These are phyloP conservation scores for Panulirus ornatus DNA, from an alignment of 1,140 invertebrate species.

Conservation along the genomic window DNA sequence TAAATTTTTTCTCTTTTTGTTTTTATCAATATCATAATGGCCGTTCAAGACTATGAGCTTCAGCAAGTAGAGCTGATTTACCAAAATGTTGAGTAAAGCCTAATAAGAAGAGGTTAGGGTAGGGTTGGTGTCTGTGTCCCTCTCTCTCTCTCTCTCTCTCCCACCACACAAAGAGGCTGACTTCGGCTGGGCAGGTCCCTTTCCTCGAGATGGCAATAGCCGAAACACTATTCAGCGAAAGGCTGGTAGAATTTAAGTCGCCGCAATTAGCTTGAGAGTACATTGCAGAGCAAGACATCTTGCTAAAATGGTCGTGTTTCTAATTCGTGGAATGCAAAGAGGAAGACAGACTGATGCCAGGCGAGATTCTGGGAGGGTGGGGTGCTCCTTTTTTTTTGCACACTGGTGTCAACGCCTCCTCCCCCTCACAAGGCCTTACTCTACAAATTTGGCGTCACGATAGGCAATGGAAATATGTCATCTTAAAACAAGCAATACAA, in stretches of 20 bases:
- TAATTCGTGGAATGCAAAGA: neutral
- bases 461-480: neutral
- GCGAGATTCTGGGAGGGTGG: neutral
- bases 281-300: neutral
- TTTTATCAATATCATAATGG: neutral
- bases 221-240: too few relatives aligned
- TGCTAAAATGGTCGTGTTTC: neutral
- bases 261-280: neutral
- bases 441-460: slow-evolving; percentile 4
- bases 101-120: too few relatives aligned
- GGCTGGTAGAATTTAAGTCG: neutral
- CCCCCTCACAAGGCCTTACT: neutral
- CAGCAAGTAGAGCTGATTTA: neutral
- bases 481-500: slow-evolving; percentile 16
- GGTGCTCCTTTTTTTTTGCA: too few relatives aligned
- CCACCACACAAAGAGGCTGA: too few relatives aligned
- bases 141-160: too few relatives aligned
- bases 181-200: too few relatives aligned
- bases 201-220: too few relatives aligned
- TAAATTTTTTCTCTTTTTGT: neutral
- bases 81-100: neutral
- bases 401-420: neutral
- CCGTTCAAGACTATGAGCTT: neutral
- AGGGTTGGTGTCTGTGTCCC: too few relatives aligned
- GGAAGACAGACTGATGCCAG: neutral